Conservation (phyloP, 2,888 invertebrate species). For the Drosophila rellima region DNA sequence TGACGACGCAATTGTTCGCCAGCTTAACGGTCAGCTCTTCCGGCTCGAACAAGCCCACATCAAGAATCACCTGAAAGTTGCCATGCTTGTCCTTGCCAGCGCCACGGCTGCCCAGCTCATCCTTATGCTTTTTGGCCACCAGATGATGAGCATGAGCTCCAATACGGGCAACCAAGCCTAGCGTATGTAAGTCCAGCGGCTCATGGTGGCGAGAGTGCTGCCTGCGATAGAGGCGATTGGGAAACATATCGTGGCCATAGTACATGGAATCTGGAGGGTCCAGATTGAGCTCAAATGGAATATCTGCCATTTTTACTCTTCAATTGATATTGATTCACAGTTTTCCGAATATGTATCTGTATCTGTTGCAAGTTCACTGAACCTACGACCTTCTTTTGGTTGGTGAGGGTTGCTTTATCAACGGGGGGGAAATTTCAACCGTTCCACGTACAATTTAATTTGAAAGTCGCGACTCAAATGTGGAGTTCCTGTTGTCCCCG, state of each 20-base stretch:
- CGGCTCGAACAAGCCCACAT: slow-evolving; percentile 90
- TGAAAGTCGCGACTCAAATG: slow-evolving; percentile 56
- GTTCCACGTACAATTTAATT: slow-evolving; percentile 28
- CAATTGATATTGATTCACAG: slow-evolving; percentile 19
- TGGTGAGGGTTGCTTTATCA: slow-evolving; percentile 53
- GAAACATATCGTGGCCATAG: slow-evolving; percentile 82
- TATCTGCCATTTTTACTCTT: slow-evolving; percentile 71
- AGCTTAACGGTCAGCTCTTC: slow-evolving; percentile 90
- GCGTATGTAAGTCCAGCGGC: slow-evolving; percentile 76
- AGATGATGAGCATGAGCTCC: slow-evolving; percentile 79
- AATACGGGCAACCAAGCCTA: slow-evolving; percentile 79
- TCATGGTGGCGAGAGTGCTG: slow-evolving; percentile 77
- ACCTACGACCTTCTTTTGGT: slow-evolving; percentile 58
- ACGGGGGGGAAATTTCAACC: background rate
- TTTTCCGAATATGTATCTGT: slow-evolving; percentile 65
- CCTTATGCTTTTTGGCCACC: slow-evolving; percentile 59
- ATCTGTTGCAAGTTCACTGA: slow-evolving; percentile 70
- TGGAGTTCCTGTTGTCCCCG: slow-evolving; percentile 44
- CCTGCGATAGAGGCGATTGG: slow-evolving; percentile 80
- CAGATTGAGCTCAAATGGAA: slow-evolving; percentile 82
- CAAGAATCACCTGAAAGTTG: slow-evolving; percentile 88
- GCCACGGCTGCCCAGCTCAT: slow-evolving; percentile 54
- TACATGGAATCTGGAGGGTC: slow-evolving; percentile 77
- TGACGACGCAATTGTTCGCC: slow-evolving; percentile 86
- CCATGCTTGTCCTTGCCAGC: slow-evolving; percentile 87